Evolutionary conservation across 30 jellyfish, hydroid and myxozoan species (phyloP).

Genomic region (Pelagia noctiluca): DNA sequence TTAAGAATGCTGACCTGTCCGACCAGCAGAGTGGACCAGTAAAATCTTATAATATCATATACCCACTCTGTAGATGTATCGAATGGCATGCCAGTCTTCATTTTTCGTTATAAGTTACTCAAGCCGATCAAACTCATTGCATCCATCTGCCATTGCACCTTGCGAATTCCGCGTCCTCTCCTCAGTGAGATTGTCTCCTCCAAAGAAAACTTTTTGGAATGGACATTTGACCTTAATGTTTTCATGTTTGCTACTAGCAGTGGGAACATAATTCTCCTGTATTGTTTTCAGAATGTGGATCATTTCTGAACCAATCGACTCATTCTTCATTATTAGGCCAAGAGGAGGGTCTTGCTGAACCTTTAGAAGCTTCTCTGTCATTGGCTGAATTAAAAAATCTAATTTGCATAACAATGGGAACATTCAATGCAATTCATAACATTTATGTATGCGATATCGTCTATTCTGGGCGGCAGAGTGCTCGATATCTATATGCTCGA

Average conservation of each 20-base stretch:
- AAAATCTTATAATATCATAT: too few species aligned
- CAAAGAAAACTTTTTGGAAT: conserved; percentile 27
- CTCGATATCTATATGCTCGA: too few species aligned
- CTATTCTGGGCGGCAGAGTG: too few species aligned
- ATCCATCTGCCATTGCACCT: conserved; percentile 54
- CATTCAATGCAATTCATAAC: too few species aligned
- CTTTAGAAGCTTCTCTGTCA: too few species aligned
- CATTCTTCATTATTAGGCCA: conserved; percentile 51
- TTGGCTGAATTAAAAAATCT: too few species aligned
- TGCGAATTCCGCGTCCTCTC: conserved; percentile 41
- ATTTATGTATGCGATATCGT: too few species aligned
- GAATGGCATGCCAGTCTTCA: conserved; percentile 65
- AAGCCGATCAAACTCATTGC: conserved; percentile 22
- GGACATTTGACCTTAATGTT: neutral
- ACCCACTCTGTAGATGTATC: conserved; percentile 41
- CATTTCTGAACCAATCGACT: conserved; percentile 54
- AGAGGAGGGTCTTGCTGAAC: too few species aligned
- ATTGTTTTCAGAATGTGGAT: conserved; percentile 26
- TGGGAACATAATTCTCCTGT: conserved; percentile 52
- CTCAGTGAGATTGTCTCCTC: conserved; percentile 61
- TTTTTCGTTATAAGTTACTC: conserved; percentile 32
- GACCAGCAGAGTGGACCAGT: too few species aligned
- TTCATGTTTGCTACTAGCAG: neutral
- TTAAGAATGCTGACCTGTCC: too few species aligned
- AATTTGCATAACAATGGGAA: too few species aligned